Base-by-base conservation (phyloP, 2,113 vertebrate species). In the Dasyprocta punctata region DNA sequence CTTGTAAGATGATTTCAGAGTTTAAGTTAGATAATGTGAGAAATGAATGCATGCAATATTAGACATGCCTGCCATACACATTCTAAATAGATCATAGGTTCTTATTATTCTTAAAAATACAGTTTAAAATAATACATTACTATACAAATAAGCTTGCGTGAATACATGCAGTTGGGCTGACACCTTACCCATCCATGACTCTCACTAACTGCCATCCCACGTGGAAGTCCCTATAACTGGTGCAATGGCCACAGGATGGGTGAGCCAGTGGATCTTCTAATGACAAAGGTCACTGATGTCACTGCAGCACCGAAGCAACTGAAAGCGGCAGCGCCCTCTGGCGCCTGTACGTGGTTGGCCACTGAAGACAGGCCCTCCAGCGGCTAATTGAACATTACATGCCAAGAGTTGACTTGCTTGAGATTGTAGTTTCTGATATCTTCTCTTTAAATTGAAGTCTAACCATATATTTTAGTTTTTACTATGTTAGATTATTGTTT, bases 291-390 rank as follows among this genome's bases (percentile, higher is more conserved):
- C 73, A 24, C 44, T 12, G 38, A 30, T 20, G 17, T 9, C 81
- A 49, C 30, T 7, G 38, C 30, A 30, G 13, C 56, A 36, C 38
- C 28, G 16, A 82, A 83, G 86, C 58, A 56, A 1, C 38, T 0
- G 8, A 13, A 33, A 77, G 83, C 85, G 4, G 14, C 41, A 86
- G 77, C 36, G 30, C 95, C 95, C 49, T 54, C 97, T 95, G 54
- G 73, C 61, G 82, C 26, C 10, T 61, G 17, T 30, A 28, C 4
- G 0, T 13, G n/a, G 38, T 22, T 63, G 16, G 19, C 19, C 44
- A 7, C 36, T 8, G 20, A 86, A 33, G 7, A 3, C 24, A 11
- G 11, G 1, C 67, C 44, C 61, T 73, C 33, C 0, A 22, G 28
- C 2, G 26, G 17, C 8, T 8, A 9, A 30, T 1, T 13, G 47